These are phyloP conservation scores for Piscicola geometra DNA, from an alignment of 2,888 invertebrate species.

Conservation along the genomic window DNA sequence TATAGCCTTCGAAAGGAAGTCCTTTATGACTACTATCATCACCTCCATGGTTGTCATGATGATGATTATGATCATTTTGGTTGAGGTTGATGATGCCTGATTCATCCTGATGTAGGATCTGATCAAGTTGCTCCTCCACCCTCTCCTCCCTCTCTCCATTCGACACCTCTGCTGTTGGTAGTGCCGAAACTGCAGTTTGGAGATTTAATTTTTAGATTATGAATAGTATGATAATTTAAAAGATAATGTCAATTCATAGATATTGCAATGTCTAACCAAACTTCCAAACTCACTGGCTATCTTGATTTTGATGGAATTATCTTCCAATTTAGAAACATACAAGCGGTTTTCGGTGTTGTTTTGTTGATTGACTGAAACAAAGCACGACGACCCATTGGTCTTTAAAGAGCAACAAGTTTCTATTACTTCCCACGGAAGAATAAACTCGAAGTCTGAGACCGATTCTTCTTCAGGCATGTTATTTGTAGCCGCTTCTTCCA, in stretches of 20 bases:
- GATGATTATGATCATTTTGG: not conserved
- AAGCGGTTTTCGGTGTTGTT: conserved; percentile 34
- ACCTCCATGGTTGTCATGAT: not conserved
- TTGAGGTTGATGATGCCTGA: not conserved
- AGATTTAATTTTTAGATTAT: too few relatives aligned
- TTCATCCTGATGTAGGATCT: not conserved
- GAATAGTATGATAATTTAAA: not conserved
- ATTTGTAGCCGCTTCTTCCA: conserved; percentile 17
- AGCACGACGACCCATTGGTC: conserved; percentile 33
- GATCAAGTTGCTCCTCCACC: not conserved
- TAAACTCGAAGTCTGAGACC: conserved; percentile 38
- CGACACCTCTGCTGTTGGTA: not conserved
- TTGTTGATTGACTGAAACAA: conserved; percentile 33
- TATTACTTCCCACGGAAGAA: conserved; percentile 36
- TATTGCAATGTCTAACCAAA: not conserved
- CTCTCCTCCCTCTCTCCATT: not conserved
- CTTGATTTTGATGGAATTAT: conserved; percentile 37
- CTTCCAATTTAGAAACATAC: conserved; percentile 33
- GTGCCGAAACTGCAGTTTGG: not conserved
- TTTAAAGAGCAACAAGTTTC: conserved; percentile 31
- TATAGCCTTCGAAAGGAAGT: not conserved
- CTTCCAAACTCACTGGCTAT: conserved; percentile 17
- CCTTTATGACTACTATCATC: not conserved
- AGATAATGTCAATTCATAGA: not conserved
- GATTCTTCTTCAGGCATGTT: conserved; percentile 28